Conservation (phyloP, 2,797 vertebrate genomes). For the Cossypha heuglini region DNA sequence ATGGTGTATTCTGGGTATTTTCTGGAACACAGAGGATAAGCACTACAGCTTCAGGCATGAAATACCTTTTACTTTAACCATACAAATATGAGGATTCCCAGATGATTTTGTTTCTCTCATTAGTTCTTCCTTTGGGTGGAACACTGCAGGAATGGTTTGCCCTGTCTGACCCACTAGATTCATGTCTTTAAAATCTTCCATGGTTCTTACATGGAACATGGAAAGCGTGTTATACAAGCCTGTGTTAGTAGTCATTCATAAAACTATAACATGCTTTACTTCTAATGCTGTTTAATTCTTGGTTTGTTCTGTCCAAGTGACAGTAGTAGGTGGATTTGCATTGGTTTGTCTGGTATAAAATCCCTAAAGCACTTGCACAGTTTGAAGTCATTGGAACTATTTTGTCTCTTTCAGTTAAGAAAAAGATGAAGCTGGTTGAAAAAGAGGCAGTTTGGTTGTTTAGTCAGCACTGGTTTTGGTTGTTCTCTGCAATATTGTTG, state of each 20-base stretch:
- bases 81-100: background rate
- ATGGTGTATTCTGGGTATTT: background rate
- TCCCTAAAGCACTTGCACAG: background rate
- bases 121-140: rapidly evolving
- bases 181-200: background rate
- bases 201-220: background rate
- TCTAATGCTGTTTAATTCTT: background rate
- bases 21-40: background rate
- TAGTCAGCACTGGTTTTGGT: rapidly evolving
- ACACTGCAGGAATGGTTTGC: background rate
- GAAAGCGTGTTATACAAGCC: rapidly evolving
- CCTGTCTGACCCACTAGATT: background rate
- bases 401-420: background rate
- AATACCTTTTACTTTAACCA: background rate
- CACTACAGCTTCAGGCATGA: background rate
- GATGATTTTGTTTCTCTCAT: background rate
- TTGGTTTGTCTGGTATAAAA: background rate
- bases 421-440: background rate
- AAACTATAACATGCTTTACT: background rate
- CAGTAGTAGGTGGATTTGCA: background rate
- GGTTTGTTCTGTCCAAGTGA: background rate
- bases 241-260: background rate
- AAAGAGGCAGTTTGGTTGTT: background rate
- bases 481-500: background rate
- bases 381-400: background rate